phyloP scores from a whole-genome alignment of 2,888 invertebrate genomes.

The Nipponacmea schrenckii region DNA sequence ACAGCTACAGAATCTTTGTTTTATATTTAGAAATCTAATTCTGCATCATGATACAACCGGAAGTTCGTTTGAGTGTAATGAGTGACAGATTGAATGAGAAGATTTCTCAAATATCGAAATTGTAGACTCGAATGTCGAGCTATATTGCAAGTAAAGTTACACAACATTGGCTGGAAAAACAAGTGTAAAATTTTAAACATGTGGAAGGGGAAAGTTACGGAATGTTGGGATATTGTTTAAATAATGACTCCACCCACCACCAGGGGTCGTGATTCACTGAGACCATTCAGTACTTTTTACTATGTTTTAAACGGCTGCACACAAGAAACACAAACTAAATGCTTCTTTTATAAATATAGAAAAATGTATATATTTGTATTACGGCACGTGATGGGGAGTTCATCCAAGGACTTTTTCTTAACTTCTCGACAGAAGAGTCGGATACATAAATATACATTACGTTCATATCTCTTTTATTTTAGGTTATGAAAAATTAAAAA shows the following conservation, averaged over 20 bases:
- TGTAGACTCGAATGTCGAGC: no score
- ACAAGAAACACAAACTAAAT: not conserved
- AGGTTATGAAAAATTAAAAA: no score
- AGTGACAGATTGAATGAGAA: constrained; percentile 6
- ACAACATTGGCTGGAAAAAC: no score
- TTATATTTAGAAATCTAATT: not conserved
- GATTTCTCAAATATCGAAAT: constrained; percentile 4
- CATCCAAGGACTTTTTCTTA: not conserved
- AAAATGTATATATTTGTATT: not conserved
- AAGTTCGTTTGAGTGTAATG: constrained; percentile 2
- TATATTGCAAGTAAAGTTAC: no score
- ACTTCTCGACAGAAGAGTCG: no score
- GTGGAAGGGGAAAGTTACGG: not conserved
- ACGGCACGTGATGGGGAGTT: not conserved
- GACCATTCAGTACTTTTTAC: constrained; percentile 7
- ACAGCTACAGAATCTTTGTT: not conserved
- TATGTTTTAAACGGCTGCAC: not conserved
- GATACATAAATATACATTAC: no score
- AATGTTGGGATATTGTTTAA: constrained; percentile 3
- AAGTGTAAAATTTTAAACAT: not conserved
- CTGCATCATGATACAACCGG: not conserved
- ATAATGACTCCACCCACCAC: constrained; percentile 3
- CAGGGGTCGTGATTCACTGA: constrained; percentile 2
- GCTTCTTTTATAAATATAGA: not conserved
- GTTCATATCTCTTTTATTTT: no score